Percentiles rank a stretch among this genome's conserved stretches.
Conservation (phyloP, 1,140 invertebrate species). For the Orchesella cincta region DNA sequence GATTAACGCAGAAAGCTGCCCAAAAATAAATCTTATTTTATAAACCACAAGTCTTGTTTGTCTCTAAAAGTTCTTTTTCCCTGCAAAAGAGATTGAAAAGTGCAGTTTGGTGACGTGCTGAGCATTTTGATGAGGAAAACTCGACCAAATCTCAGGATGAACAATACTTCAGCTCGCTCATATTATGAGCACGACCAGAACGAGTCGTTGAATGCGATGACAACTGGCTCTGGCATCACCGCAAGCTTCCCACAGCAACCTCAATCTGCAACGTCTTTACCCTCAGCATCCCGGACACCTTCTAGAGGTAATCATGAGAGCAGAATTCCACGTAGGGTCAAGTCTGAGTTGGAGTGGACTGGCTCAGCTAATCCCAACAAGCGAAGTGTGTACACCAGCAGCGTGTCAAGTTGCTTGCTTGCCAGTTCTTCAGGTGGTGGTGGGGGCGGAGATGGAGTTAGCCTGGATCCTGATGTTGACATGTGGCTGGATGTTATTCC, state of each 20-base stretch:
- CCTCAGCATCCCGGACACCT: background rate
- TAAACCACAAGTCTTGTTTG: too few species aligned
- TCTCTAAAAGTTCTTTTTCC: too few species aligned
- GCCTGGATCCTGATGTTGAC: conserved; percentile 12
- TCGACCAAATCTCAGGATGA: too few species aligned
- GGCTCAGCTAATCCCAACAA: background rate
- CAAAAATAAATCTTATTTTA: too few species aligned
- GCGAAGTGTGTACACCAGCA: background rate
- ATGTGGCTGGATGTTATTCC: conserved; percentile 20
- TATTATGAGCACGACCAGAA: conserved; percentile 9
- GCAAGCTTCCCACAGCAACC: background rate
- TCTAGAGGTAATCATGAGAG: background rate
- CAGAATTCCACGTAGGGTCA: conserved; percentile 10
- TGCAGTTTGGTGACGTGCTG: too few species aligned
- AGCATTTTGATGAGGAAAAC: too few species aligned
- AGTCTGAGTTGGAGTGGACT: background rate
- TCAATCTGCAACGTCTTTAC: background rate
- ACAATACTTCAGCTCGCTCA: background rate
- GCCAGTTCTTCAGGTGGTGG: background rate
- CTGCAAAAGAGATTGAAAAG: too few species aligned
- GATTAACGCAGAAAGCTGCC: too few species aligned
- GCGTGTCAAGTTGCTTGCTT: conserved; percentile 14
- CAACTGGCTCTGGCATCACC: background rate
- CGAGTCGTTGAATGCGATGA: background rate
- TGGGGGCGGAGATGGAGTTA: background rate